Conservation (phyloP, 35 echinoderm and acorn worm species). For the Apostichopus parvimensis region DNA sequence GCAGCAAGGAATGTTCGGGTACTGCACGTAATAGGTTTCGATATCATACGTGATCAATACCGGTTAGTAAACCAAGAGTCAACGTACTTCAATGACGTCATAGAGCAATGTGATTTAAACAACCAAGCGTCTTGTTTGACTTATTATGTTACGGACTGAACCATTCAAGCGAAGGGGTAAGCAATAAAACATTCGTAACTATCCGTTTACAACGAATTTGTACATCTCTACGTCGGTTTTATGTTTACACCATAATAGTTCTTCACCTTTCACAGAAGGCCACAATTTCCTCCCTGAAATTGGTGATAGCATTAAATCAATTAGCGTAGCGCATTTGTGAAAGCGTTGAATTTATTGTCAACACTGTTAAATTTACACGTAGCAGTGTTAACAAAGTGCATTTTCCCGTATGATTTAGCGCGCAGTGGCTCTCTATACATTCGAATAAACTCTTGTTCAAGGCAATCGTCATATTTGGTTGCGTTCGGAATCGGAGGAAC, state of each 20-base stretch:
- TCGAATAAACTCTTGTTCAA: too few species aligned
- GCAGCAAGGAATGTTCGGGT: too few species aligned
- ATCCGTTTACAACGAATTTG: neutral
- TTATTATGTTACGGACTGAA: neutral
- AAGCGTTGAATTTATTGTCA: neutral
- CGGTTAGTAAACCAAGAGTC: neutral
- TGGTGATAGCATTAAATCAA: neutral
- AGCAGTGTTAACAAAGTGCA: too few species aligned
- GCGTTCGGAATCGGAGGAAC: too few species aligned
- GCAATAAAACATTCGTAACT: neutral
- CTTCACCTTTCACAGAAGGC: neutral
- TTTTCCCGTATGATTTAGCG: too few species aligned
- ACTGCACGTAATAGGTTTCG: neutral
- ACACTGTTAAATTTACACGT: neutral
- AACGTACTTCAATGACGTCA: neutral
- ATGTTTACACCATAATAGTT: neutral
- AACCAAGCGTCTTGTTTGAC: neutral
- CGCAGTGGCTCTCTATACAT: too few species aligned
- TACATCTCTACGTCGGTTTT: neutral
- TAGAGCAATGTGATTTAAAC: neutral
- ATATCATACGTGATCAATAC: neutral
- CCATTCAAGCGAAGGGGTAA: neutral
- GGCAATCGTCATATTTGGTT: too few species aligned
- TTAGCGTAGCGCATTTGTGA: neutral
- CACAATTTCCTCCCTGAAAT: neutral